Percentiles rank a stretch among this genome's conserved stretches.
These are phyloP conservation scores for Desmophyllum pertusum DNA, from an alignment of 92 coral and sea anemone species.

Conservation along the genomic window DNA sequence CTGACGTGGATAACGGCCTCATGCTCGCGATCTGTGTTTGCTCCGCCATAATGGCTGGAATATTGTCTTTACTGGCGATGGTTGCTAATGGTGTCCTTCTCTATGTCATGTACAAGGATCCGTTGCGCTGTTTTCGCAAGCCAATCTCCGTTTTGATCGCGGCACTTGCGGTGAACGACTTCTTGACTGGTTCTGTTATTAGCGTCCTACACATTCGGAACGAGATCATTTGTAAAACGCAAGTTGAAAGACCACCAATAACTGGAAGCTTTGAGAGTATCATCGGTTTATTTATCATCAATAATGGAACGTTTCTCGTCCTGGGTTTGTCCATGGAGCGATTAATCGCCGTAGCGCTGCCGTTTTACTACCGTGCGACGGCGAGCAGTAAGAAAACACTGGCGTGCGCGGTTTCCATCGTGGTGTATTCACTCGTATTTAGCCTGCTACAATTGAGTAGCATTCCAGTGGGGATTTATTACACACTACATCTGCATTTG, in stretches of 20 bases:
- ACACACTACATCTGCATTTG: slow-evolving; percentile 26
- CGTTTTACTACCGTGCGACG: slow-evolving; percentile 38
- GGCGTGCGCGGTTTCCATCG: slow-evolving; percentile 15
- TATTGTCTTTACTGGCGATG: slow-evolving; percentile 32
- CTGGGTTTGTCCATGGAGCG: slow-evolving; percentile 32
- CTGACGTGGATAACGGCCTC: neutral
- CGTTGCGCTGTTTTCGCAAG: slow-evolving; percentile 41
- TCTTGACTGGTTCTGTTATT: slow-evolving; percentile 28
- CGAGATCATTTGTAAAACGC: slow-evolving; percentile 19
- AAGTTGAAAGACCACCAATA: neutral
- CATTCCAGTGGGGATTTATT: slow-evolving; percentile 30
- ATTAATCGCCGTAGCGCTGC: slow-evolving; percentile 31
- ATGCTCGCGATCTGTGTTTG: slow-evolving; percentile 17
- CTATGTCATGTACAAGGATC: slow-evolving; percentile 38
- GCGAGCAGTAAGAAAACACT: slow-evolving; percentile 43
- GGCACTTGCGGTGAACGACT: slow-evolving; percentile 36
- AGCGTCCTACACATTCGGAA: slow-evolving; percentile 5
- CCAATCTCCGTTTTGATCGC: slow-evolving; percentile 43
- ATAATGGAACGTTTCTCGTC: slow-evolving; percentile 19
- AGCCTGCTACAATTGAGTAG: slow-evolving; percentile 31
- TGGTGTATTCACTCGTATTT: slow-evolving; percentile 19
- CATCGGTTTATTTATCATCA: slow-evolving; percentile 23
- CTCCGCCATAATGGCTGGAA: slow-evolving; percentile 33
- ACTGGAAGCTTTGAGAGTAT: slow-evolving; percentile 16
- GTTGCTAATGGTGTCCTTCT: slow-evolving; percentile 34